These are phyloP conservation scores for Cynopterus brachyotis DNA, from an alignment of 2,113 vertebrate genomes.

Conservation along the genomic window DNA sequence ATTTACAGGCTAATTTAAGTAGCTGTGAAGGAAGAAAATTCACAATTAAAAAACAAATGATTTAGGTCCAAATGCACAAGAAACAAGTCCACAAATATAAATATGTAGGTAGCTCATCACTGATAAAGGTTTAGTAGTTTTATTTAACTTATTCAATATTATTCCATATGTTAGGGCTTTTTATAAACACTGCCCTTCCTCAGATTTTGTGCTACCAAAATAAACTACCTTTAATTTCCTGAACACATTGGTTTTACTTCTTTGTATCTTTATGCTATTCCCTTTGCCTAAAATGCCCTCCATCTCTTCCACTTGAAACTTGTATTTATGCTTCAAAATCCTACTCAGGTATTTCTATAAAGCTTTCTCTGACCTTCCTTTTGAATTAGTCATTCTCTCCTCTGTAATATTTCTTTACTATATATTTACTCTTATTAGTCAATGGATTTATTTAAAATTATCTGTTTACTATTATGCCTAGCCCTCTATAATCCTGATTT, in stretches of 20 bases:
- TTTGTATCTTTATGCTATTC: not conserved
- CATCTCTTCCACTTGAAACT: slow-evolving; percentile 11
- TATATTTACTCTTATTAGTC: slow-evolving; percentile 20
- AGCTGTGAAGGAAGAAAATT: not conserved
- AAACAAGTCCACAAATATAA: slow-evolving; percentile 23
- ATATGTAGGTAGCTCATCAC: not conserved
- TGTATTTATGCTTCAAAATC: not conserved
- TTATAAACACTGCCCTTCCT: not conserved
- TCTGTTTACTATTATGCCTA: not conserved
- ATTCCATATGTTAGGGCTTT: not conserved
- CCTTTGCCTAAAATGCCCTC: not conserved
- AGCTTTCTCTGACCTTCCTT: not conserved
- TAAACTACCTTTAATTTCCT: not conserved
- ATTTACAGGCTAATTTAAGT: slow-evolving; percentile 11
- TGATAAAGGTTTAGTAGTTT: not conserved
- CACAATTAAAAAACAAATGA: slow-evolving; percentile 19
- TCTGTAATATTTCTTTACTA: not conserved
- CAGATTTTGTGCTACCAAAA: not conserved
- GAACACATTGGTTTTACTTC: slow-evolving; percentile 6
- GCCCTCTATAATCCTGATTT: not conserved
- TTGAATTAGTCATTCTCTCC: not conserved
- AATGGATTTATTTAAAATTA: not conserved
- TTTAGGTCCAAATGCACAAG: not conserved
- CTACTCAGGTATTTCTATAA: not conserved
- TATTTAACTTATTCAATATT: not conserved